These are phyloP conservation scores for Mamestra configurata DNA, from an alignment of 1,140 invertebrate genomes.

Conservation along the genomic window DNA sequence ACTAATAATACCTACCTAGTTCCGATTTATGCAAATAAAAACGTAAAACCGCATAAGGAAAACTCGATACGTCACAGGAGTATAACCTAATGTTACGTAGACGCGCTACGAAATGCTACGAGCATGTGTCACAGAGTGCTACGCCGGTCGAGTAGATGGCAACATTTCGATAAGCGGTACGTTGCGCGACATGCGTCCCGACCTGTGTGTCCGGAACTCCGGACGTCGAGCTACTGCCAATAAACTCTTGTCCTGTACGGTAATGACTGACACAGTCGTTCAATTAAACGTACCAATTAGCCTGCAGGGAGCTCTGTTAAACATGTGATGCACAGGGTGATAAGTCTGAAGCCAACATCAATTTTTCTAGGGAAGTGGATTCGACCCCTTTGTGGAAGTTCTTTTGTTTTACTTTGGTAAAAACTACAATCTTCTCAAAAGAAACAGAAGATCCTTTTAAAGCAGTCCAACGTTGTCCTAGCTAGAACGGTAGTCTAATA, in stretches of 20 bases:
- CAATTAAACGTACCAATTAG: conserved; percentile 84
- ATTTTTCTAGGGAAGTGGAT: neutral
- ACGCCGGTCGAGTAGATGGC: conserved; percentile 52
- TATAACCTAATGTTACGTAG: conserved; percentile 5
- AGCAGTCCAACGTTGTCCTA: neutral
- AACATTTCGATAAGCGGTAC: conserved; percentile 41
- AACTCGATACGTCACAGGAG: neutral
- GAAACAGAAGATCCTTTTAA: neutral
- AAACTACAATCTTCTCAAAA: conserved; percentile 5
- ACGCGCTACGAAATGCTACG: conserved; percentile 51
- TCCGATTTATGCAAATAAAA: neutral
- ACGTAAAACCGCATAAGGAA: neutral
- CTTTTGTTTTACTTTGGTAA: neutral
- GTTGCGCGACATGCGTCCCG: conserved; percentile 59
- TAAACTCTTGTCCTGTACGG: conserved; percentile 80
- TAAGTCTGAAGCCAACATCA: conserved; percentile 58
- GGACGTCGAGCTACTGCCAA: conserved; percentile 68
- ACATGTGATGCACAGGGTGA: conserved; percentile 68
- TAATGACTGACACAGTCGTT: conserved; percentile 83
- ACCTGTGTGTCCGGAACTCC: conserved; percentile 58
- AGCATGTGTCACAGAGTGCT: conserved; percentile 55
- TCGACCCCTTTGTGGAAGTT: neutral
- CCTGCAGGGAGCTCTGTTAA: conserved; percentile 74
- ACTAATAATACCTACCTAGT: too few species aligned
- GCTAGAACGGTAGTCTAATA: conserved; percentile 60